Evolutionary conservation across 2,797 vertebrate species (phyloP), one percentile per base, ranked within the genome.

Genomic region (Cyprinodon diabolis): DNA sequence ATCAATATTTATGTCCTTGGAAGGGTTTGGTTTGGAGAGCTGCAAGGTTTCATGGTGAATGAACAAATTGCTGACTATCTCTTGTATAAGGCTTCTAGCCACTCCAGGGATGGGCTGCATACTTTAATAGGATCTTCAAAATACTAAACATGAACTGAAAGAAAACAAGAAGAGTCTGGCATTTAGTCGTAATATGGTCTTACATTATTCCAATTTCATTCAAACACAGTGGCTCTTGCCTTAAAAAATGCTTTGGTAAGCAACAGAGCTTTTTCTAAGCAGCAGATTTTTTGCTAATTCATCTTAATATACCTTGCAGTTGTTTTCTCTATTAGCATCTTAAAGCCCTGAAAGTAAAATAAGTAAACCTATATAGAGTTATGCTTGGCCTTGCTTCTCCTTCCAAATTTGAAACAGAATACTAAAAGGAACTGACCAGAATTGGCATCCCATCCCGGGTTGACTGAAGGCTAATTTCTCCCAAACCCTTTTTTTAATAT

Each of bases 1-100:
- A 87, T 90, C 87, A 81, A 87, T 91, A 89, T 47, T 4, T 52
- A 75, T 70, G 90, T 92, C 90, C 91, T 93, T 92, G 90, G 80
- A 68, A 75, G 51, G 75, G 74, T 65, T 76, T 2, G 71, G 83
- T 89, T 79, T 80, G 30, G 60, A 83, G 73, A 66, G 82, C 84
- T 75, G 47, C 52, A 69, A 82, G 81, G 79, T 66, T 80, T 77
- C 71, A 67, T 81, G 73, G 73, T 68, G 86, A 71, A 30, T 79
- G 68, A 57, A 80, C 83, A 88, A 83, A 87, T 71, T 77, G 90
- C 87, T 89, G 86, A 90, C 82, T 78, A 79, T 83, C 80, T 81
- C 43, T 43, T 58, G 63, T 51, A 45, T 56, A 54, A 56, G 45
- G 73, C 30, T 71, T 71, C 69, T 65, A 74, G 75, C 86, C 78